Evolutionary conservation across 2,888 invertebrate genomes (phyloP), one percentile per base, ranked within the genome.

Genomic region (Drosophila paucipuncta): DNA sequence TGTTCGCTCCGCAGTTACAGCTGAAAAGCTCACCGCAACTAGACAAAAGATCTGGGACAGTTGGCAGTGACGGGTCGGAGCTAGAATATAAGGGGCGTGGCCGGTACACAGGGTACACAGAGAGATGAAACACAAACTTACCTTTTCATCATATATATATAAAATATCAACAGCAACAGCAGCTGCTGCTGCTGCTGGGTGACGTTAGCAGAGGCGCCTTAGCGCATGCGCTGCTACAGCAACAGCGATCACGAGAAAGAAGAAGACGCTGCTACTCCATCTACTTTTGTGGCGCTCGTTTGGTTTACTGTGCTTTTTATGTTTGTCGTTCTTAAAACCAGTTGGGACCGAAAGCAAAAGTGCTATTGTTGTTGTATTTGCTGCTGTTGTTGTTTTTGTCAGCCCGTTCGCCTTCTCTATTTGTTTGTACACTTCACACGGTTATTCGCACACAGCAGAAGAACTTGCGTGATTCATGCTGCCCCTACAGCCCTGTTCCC

Each of bases 331-430:
- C 73, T 73, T 66, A 79, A 83, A 91, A 90, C 87, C 91, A 90
- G 89, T 91, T 91, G 85, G 78, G 80, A 87, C 78, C 91, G 92
- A 91, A 91, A 91, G 92, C 92, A 91, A 92, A 91, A 92, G 92
- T 91, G 86, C 83, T 90, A 80, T 78, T 88, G 87, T 86, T 85
- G 60, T 47, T 69, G 54, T 33, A 63, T 39, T 33, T 65, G 67
- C 52, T 78, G n/a, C 6, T 37, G 49, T 39, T 66, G 67, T 54
- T 79, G 50, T 70, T 76, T 68, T 60, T 69, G 61, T 47, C 57
- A 75, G 69, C 74, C 67, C 58, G 66, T 78, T 68, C 69, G 70
- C 74, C 78, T 81, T 75, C 80, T 78, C 72, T 81, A 74, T 82
- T 73, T 80, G 80, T 76, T 74, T 86, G 71, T 76, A 65, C 68